phyloP scores from a whole-genome alignment of 2,113 vertebrate genomes.

The Silurus meridionalis region DNA sequence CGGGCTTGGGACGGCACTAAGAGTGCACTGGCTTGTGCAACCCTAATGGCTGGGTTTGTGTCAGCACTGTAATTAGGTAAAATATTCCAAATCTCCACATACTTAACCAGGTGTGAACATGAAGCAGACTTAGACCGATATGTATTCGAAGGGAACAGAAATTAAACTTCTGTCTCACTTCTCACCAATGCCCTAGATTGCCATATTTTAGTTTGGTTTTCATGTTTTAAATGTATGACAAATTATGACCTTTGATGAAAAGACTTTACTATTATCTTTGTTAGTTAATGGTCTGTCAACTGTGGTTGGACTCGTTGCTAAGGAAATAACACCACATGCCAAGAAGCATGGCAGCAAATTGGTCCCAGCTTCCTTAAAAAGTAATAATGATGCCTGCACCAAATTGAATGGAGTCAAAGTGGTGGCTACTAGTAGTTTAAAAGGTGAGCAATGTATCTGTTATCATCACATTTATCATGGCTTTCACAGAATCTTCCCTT shows the following conservation, averaged over 20 bases:
- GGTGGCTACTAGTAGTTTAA: conserved; percentile 85
- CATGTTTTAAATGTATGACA: neutral
- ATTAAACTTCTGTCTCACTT: neutral
- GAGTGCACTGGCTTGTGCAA: no score
- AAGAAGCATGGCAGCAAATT: conserved; percentile 92
- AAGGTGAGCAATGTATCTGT: conserved; percentile 71
- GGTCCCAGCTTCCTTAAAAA: conserved; percentile 89
- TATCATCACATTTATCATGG: neutral
- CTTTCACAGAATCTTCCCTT: neutral
- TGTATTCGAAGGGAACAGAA: neutral
- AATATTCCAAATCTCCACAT: neutral
- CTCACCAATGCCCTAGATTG: neutral
- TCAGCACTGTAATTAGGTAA: neutral
- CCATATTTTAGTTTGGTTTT: neutral
- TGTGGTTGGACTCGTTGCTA: conserved; percentile 83
- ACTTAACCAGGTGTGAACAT: neutral
- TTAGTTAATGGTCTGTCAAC: conserved; percentile 89
- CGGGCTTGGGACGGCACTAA: no score
- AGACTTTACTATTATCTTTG: neutral
- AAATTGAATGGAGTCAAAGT: conserved; percentile 84
- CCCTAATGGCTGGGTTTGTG: neutral
- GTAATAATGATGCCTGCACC: conserved; percentile 81
- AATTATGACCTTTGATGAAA: neutral
- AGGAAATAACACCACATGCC: conserved; percentile 86
- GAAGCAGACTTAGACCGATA: neutral